Percentiles rank a stretch among this genome's conserved stretches.
These are phyloP conservation scores for Anagyrus pseudococci DNA, from an alignment of 2,888 invertebrate species.

Conservation along the genomic window DNA sequence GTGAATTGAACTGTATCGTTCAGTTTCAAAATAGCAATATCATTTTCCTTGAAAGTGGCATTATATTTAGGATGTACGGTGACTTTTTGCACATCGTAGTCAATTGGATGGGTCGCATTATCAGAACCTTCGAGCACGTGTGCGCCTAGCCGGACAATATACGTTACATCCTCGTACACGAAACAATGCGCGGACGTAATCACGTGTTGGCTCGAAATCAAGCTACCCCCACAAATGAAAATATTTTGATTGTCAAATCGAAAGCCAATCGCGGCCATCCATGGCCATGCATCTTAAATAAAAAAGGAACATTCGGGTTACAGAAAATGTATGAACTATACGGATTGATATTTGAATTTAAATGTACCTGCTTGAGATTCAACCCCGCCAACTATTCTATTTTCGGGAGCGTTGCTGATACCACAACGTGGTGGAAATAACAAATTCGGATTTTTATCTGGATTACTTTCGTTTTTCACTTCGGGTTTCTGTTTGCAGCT, in stretches of 20 bases:
- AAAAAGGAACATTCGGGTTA: neutral
- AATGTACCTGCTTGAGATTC: neutral
- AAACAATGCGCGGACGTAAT: slow-evolving; percentile 83
- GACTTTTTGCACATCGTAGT: slow-evolving; percentile 68
- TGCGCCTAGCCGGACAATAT: slow-evolving; percentile 78
- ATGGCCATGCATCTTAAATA: slow-evolving; percentile 76
- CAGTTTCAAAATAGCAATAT: slow-evolving; percentile 79
- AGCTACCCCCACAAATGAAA: slow-evolving; percentile 71
- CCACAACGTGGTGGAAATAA: neutral
- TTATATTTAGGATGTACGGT: slow-evolving; percentile 75
- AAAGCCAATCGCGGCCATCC: slow-evolving; percentile 73
- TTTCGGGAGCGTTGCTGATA: neutral
- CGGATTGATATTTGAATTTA: neutral
- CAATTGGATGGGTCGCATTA: slow-evolving; percentile 69
- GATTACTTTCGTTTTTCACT: neutral
- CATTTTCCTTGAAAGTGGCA: slow-evolving; percentile 70
- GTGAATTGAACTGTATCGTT: slow-evolving; percentile 66
- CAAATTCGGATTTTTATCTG: neutral
- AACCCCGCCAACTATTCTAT: neutral
- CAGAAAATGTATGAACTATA: neutral
- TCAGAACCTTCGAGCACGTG: slow-evolving; percentile 73
- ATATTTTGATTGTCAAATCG: neutral
- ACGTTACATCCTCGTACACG: slow-evolving; percentile 63
- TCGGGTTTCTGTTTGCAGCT: too few relatives aligned
- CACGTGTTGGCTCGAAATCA: slow-evolving; percentile 73